Percentiles rank a stretch among this genome's conserved stretches.
These are phyloP conservation scores for Nymphalis polychloros DNA, from an alignment of 2,888 invertebrate species.

Conservation along the genomic window DNA sequence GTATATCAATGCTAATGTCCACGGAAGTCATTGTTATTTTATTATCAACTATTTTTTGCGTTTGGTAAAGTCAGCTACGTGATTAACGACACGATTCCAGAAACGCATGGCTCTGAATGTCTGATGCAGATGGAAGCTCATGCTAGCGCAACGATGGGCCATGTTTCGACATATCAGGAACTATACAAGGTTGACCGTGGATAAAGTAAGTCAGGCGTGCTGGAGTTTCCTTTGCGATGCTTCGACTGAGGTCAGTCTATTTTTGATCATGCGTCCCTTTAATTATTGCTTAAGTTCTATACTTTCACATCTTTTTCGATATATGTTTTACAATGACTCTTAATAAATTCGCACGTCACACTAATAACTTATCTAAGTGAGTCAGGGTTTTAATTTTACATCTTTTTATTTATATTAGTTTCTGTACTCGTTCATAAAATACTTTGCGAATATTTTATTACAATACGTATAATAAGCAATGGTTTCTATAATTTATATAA, in stretches of 20 bases:
- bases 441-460: too few species aligned
- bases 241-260: slow-evolving; percentile 6
- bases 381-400: too few species aligned
- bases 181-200: slow-evolving; percentile 1
- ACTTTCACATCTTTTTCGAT: background rate
- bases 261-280: background rate
- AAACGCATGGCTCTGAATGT: slow-evolving; percentile 1
- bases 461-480: too few species aligned
- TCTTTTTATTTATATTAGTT: too few species aligned
- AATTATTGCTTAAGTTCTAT: background rate
- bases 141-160: background rate
- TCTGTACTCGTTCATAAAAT: too few species aligned
- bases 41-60: slow-evolving; percentile 2
- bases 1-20: slow-evolving; percentile 18
- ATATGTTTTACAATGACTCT: too few species aligned
- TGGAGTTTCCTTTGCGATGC: background rate
- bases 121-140: background rate
- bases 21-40: slow-evolving; percentile 10
- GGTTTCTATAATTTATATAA: too few species aligned
- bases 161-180: slow-evolving; percentile 5
- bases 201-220: slow-evolving; percentile 4
- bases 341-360: too few species aligned
- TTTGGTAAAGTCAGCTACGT: slow-evolving; percentile 6
- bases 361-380: too few species aligned
- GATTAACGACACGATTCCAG: slow-evolving; percentile 10